phyloP scores from a whole-genome alignment of 2,888 invertebrate genomes.

The Cryptus viduatorius region DNA sequence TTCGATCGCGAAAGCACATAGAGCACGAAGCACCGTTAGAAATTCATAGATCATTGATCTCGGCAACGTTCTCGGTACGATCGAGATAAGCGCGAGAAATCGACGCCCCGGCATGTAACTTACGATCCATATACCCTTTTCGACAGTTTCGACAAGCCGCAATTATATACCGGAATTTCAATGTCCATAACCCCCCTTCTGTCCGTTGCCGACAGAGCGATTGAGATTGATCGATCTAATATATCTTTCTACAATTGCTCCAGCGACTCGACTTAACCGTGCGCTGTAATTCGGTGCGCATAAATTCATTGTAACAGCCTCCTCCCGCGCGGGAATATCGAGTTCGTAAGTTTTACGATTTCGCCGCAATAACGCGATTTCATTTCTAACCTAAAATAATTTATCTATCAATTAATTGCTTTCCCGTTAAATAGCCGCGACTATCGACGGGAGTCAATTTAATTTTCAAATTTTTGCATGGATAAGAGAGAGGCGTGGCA shows the following conservation, averaged over 20 bases:
- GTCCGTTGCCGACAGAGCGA: neutral
- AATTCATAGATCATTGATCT: slow-evolving; percentile 40
- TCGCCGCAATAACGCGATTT: neutral
- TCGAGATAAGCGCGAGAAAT: slow-evolving; percentile 35
- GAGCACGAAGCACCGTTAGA: slow-evolving; percentile 40
- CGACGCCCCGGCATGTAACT: neutral
- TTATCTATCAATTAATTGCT: slow-evolving; percentile 1
- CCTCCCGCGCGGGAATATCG: neutral
- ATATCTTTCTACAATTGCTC: slow-evolving; percentile 23
- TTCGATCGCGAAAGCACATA: slow-evolving; percentile 1
- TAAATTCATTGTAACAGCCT: slow-evolving; percentile 14
- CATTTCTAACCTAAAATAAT: neutral
- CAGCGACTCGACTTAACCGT: neutral
- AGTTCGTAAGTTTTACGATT: neutral
- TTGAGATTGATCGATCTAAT: slow-evolving; percentile 41
- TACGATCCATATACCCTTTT: slow-evolving; percentile 7
- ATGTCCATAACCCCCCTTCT: slow-evolving; percentile 10
- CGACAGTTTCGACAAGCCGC: slow-evolving; percentile 46
- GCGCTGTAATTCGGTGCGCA: slow-evolving; percentile 21
- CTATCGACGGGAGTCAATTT: neutral
- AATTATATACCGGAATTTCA: slow-evolving; percentile 42
- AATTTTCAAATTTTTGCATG: slow-evolving; percentile 1
- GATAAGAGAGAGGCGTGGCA: slow-evolving; percentile 32
- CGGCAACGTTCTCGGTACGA: slow-evolving; percentile 13
- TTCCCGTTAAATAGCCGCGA: neutral